Evolutionary conservation across 2,797 vertebrate species (phyloP).

Genomic region (Phalloptychus januarius): DNA sequence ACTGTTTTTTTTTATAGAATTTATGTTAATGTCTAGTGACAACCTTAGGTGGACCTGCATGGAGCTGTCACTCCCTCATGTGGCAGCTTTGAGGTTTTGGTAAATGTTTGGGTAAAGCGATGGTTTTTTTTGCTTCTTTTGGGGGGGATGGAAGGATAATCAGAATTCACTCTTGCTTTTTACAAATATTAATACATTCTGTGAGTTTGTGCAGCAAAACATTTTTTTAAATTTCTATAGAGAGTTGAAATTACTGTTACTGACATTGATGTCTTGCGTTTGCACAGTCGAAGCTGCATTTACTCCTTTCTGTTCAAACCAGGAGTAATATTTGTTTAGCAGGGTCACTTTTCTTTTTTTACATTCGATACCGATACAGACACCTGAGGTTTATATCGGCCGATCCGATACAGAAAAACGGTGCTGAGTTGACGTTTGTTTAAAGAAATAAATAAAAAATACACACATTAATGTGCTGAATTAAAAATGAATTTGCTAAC

Average conservation of each 20-base stretch:
- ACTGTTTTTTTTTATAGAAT: neutral
- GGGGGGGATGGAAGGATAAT: neutral
- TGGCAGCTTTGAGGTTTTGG: neutral
- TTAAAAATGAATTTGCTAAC: too few relatives aligned
- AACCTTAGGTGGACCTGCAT: neutral
- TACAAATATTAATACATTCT: neutral
- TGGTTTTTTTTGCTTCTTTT: neutral
- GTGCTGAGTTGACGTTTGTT: too few relatives aligned
- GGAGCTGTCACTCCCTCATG: neutral
- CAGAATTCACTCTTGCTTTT: neutral
- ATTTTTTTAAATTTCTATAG: too few relatives aligned
- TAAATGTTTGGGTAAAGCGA: neutral
- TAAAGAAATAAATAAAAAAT: too few relatives aligned
- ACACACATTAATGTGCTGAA: too few relatives aligned
- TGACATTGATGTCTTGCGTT: neutral
- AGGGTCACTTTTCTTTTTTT: too few relatives aligned
- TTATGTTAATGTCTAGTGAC: neutral
- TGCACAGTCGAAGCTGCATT: neutral
- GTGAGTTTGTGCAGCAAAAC: neutral
- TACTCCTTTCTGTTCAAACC: neutral
- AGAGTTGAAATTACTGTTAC: neutral
- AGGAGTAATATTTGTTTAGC: neutral
- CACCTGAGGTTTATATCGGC: too few relatives aligned
- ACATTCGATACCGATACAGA: too few relatives aligned
- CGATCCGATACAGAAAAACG: too few relatives aligned